Evolutionary conservation across 2,797 vertebrate genomes (phyloP).

Genomic region (Kryptolebias ocellatus): DNA sequence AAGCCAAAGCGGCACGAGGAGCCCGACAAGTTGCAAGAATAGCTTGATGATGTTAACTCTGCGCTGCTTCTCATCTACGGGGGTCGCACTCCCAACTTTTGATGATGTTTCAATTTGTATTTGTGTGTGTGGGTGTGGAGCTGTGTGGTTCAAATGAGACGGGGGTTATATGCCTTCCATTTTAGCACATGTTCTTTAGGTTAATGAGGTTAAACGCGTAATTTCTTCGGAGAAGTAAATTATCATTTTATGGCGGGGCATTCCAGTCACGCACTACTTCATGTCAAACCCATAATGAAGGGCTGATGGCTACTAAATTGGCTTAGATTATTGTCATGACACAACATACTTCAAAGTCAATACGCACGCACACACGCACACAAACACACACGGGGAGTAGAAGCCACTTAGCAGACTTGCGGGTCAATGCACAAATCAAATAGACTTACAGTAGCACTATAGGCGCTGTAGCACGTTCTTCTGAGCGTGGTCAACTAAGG

Average conservation of each 20-base stretch:
- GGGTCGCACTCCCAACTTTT: constrained; percentile 67
- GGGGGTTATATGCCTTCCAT: constrained; percentile 51
- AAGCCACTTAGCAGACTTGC: constrained; percentile 74
- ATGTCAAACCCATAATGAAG: constrained; percentile 80
- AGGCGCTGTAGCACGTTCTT: constrained; percentile 54
- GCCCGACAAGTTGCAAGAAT: constrained; percentile 20
- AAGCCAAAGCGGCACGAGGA: constrained; percentile 47
- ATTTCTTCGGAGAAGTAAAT: constrained; percentile 74
- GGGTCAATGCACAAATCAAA: constrained; percentile 83
- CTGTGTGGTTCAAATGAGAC: constrained; percentile 20
- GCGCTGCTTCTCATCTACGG: constrained; percentile 57
- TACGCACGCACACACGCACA: constrained; percentile 13
- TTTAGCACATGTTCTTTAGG: constrained; percentile 68
- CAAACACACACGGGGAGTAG: constrained; percentile 50
- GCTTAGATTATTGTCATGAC: constrained; percentile 78
- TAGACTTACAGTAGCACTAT: constrained; percentile 70
- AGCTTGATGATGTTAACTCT: constrained; percentile 53
- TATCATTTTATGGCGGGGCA: constrained; percentile 76
- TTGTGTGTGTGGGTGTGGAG: constrained; percentile 32
- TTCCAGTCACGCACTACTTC: constrained; percentile 78
- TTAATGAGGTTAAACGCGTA: constrained; percentile 81
- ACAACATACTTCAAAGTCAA: constrained; percentile 79
- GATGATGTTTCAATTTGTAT: constrained; percentile 63
- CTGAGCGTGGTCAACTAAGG: constrained; percentile 61
- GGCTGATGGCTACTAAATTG: constrained; percentile 80